Conservation (phyloP, 2,113 vertebrate genomes). For the Gymnocephalus cernua region DNA sequence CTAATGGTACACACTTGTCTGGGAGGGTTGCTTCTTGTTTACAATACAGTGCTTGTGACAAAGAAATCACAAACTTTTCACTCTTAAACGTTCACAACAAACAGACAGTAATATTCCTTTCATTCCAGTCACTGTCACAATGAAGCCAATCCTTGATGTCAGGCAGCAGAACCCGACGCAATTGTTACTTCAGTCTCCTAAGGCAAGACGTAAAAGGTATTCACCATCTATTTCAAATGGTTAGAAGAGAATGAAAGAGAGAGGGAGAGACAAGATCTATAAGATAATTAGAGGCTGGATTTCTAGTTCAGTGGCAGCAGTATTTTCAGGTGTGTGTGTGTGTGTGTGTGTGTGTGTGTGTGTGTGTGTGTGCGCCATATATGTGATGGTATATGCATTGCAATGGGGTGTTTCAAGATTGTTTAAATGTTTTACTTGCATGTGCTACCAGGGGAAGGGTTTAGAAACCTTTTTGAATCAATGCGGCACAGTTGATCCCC, state of each 20-base stretch:
- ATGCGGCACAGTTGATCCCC: not conserved
- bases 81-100: not conserved
- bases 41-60: not conserved
- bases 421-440: too few relatives aligned
- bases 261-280: conserved; percentile 57
- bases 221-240: conserved; percentile 65
- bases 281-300: conserved; percentile 70
- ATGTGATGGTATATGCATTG: conserved; percentile 12
- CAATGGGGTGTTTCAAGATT: not conserved
- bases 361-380: not conserved
- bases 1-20: not conserved
- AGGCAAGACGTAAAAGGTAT: conserved; percentile 56
- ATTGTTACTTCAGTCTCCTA: conserved; percentile 56
- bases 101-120: conserved; percentile 22
- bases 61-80: not conserved
- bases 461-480: too few relatives aligned
- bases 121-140: conserved; percentile 35
- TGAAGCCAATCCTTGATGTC: conserved; percentile 31
- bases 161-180: conserved; percentile 31
- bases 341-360: conserved; percentile 1
- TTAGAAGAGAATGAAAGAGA: conserved; percentile 51
- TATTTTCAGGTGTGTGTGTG: conserved; percentile 34
- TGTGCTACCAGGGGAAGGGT: too few relatives aligned
- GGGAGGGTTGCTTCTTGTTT: not conserved
- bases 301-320: conserved; percentile 58